Conservation (phyloP, 1,140 invertebrate genomes). For the Centruroides sculpturatus region DNA sequence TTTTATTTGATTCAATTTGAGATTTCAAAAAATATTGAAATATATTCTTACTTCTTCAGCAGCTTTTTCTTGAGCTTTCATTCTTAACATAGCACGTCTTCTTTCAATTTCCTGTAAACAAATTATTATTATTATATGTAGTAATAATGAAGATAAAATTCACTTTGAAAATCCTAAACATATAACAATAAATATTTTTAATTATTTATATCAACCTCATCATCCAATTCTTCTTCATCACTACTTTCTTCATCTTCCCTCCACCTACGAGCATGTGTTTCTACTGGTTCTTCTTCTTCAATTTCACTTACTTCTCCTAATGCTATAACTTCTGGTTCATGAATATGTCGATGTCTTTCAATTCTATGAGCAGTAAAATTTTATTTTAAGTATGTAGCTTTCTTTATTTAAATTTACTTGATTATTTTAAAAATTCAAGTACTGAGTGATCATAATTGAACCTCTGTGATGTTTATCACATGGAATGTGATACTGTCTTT, state of each 20-base stretch:
- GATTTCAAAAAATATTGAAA: too few species aligned
- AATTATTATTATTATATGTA: too few species aligned
- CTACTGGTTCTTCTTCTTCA: slow-evolving; percentile 12
- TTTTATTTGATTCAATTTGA: too few species aligned
- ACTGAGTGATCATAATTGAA: too few species aligned
- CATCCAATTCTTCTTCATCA: slow-evolving; percentile 27
- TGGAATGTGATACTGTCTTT: too few species aligned
- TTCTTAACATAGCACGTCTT: slow-evolving; percentile 18
- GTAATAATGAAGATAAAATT: too few species aligned
- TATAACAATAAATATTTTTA: too few species aligned
- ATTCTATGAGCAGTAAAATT: slow-evolving; percentile 22
- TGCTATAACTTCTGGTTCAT: slow-evolving; percentile 58
- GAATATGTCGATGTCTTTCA: slow-evolving; percentile 32
- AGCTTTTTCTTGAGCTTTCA: slow-evolving; percentile 42
- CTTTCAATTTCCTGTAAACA: slow-evolving; percentile 18
- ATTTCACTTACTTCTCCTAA: slow-evolving; percentile 33
- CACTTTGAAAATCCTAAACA: too few species aligned
- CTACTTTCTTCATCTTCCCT: slow-evolving; percentile 23
- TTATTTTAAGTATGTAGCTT: neutral
- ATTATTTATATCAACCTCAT: slow-evolving; percentile 11
- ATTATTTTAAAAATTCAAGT: neutral
- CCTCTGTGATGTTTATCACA: too few species aligned
- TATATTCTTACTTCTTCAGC: slow-evolving; percentile 42
- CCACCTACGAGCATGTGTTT: slow-evolving; percentile 5
- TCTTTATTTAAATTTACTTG: neutral